Conservation (phyloP, 2,888 invertebrate species). For the Himalopsyche tibetana region DNA sequence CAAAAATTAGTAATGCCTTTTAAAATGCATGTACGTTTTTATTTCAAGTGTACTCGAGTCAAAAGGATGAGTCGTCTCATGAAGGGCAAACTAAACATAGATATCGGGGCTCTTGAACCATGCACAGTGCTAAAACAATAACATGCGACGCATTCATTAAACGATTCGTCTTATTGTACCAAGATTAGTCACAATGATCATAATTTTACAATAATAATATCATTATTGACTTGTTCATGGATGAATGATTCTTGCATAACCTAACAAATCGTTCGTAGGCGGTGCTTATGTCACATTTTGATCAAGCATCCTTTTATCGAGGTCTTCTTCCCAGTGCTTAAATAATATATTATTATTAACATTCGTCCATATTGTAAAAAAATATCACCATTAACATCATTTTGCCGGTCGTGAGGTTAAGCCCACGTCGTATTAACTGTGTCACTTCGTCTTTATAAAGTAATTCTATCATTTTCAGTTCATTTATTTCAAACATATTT, state of each 20-base stretch:
- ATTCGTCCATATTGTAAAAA: not conserved
- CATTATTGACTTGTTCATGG: not conserved
- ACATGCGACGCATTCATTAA: not conserved
- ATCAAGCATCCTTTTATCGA: not conserved
- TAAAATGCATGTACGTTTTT: no score
- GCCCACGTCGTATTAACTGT: constrained; percentile 14
- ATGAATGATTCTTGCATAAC: not conserved
- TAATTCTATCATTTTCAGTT: not conserved
- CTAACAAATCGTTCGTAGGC: not conserved
- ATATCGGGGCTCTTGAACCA: not conserved
- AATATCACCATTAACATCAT: not conserved
- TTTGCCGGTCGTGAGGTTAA: constrained; percentile 13
- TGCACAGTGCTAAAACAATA: not conserved
- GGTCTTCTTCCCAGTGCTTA: not conserved
- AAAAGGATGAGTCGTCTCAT: not conserved
- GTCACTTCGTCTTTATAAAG: constrained; percentile 19
- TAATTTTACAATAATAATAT: not conserved
- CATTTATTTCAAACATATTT: not conserved
- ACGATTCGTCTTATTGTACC: not conserved
- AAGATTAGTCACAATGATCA: not conserved
- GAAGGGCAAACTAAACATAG: constrained; percentile 10
- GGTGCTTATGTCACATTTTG: constrained; percentile 15
- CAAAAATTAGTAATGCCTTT: no score
- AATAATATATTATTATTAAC: not conserved
- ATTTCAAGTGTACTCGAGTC: no score